Evolutionary conservation across 2,113 vertebrate genomes (phyloP).

Genomic region (Diadophis punctatus): DNA sequence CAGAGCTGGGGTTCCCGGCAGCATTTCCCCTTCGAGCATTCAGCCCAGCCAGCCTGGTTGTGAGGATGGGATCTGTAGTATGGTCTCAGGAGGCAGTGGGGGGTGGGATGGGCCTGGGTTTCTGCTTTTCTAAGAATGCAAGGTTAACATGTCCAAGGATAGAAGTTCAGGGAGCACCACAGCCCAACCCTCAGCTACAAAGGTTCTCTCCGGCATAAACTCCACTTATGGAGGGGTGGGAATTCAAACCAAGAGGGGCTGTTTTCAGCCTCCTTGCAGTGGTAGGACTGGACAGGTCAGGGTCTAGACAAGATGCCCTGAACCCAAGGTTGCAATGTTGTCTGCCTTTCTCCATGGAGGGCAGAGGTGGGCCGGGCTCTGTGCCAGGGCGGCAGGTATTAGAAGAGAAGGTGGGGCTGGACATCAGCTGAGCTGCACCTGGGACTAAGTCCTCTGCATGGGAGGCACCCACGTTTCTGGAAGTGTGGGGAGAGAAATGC

Average conservation of each 20-base stretch:
- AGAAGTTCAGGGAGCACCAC: neutral
- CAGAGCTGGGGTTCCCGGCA: neutral
- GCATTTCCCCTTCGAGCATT: neutral
- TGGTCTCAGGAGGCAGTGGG: neutral
- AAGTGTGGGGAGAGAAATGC: neutral
- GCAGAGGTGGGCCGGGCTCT: neutral
- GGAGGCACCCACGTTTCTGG: neutral
- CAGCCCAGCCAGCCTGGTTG: neutral
- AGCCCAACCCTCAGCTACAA: neutral
- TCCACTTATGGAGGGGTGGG: too few relatives aligned
- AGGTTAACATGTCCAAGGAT: neutral
- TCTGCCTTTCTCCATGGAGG: neutral
- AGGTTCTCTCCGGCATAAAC: neutral
- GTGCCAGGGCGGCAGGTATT: neutral
- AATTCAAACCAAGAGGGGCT: neutral
- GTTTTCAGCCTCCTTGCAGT: neutral
- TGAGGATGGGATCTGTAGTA: neutral
- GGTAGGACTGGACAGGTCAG: neutral
- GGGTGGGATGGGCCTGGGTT: neutral
- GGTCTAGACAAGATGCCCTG: neutral
- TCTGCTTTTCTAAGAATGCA: neutral
- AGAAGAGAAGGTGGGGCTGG: neutral
- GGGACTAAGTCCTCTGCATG: neutral
- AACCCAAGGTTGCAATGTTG: neutral
- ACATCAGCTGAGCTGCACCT: neutral